A percentile compares a stretch with the other conserved stretches of the same genome.
These are phyloP conservation scores for Paedocypris sp. DNA, from an alignment of 2,113 vertebrate species.

Conservation along the genomic window DNA sequence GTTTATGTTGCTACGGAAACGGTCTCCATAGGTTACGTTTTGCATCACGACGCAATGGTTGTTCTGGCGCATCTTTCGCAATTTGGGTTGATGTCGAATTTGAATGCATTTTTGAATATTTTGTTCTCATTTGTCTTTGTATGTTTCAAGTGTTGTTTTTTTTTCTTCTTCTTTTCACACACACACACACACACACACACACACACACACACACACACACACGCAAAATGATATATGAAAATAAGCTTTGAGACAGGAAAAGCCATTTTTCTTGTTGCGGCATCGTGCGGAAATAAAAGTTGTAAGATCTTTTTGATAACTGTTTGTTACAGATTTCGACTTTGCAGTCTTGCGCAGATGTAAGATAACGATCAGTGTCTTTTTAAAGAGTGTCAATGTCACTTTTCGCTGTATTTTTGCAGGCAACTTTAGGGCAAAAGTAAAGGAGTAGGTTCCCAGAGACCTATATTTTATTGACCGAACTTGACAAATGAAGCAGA, in stretches of 20 bases:
- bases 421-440: slow-evolving; percentile 64
- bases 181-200: slow-evolving; percentile 48
- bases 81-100: slow-evolving; percentile 67
- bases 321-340: slow-evolving; percentile 76
- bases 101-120: slow-evolving; percentile 73
- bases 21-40: slow-evolving; percentile 47
- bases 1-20: slow-evolving; percentile 50
- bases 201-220: slow-evolving; percentile 36
- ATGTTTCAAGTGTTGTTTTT: slow-evolving; percentile 73
- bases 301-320: slow-evolving; percentile 73
- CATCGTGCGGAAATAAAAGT: slow-evolving; percentile 65
- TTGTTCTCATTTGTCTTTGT: slow-evolving; percentile 78
- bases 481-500: slow-evolving; percentile 68
- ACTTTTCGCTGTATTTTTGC: slow-evolving; percentile 68
- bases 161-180: slow-evolving; percentile 27
- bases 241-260: slow-evolving; percentile 73
- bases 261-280: slow-evolving; percentile 63
- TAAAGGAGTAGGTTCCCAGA: slow-evolving; percentile 57
- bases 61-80: slow-evolving; percentile 60
- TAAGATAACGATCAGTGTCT: slow-evolving; percentile 66
- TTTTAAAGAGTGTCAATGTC: slow-evolving; percentile 63
- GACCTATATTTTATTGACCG: slow-evolving; percentile 72
- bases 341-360: slow-evolving; percentile 68
- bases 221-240: slow-evolving; percentile 66
- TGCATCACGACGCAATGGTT: slow-evolving; percentile 67